Evolutionary conservation across 2,113 vertebrate species (phyloP).

Genomic region (Trematomus loennbergii): DNA sequence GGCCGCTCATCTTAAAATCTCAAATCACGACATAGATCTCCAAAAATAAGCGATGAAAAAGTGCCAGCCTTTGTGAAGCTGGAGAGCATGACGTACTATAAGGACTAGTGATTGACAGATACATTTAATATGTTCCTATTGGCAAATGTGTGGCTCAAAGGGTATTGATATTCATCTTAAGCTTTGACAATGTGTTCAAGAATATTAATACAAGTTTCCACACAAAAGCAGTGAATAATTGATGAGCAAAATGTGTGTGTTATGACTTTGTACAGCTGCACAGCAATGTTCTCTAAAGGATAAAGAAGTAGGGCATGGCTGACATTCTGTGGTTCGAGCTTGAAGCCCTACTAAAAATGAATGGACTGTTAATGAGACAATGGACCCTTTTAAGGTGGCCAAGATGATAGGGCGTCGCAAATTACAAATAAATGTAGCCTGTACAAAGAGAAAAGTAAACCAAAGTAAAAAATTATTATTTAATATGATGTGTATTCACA

Average conservation of each 20-base stretch:
- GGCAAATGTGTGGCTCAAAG: not conserved
- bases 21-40: not conserved
- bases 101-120: not conserved
- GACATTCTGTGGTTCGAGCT: conserved; percentile 57
- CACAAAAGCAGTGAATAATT: not conserved
- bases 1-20: not conserved
- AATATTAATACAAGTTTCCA: not conserved
- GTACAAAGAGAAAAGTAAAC: conserved; percentile 45
- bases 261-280: conserved; percentile 24
- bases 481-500: not conserved
- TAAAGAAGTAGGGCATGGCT: conserved; percentile 56
- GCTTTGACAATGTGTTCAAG: not conserved
- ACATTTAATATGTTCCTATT: not conserved
- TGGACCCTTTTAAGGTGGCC: conserved; percentile 63
- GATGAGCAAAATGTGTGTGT: not conserved
- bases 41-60: not conserved
- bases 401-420: conserved; percentile 71
- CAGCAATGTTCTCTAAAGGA: conserved; percentile 46
- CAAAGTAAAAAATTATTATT: not conserved
- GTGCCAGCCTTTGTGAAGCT: not conserved
- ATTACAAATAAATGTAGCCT: conserved; percentile 55
- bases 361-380: conserved; percentile 67
- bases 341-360: conserved; percentile 65
- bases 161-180: not conserved
- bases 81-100: not conserved